phyloP scores from a whole-genome alignment of 2,797 vertebrate species.

The Craterocephalus amniculus region DNA sequence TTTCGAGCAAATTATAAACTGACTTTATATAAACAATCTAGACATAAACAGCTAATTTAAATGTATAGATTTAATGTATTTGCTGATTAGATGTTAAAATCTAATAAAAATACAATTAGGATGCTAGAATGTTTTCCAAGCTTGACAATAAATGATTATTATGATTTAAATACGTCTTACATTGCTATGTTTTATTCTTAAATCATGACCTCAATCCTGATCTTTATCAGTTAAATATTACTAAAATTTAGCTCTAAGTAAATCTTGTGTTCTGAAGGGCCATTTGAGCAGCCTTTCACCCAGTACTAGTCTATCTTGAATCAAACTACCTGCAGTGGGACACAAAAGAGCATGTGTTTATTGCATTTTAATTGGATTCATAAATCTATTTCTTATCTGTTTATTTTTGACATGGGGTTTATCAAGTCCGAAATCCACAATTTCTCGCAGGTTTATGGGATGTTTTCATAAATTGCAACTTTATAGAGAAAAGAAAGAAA shows the following conservation, averaged over 20 bases:
- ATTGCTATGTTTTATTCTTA: background rate
- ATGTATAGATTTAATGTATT: background rate
- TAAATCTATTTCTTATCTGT: background rate
- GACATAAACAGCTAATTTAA: background rate
- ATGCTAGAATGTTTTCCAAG: background rate
- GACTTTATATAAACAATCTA: slow-evolving; percentile 10
- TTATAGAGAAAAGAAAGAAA: background rate
- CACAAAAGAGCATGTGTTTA: background rate
- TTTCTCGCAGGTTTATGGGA: background rate
- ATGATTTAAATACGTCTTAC: background rate
- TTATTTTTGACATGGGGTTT: background rate
- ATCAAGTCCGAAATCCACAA: background rate
- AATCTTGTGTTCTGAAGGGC: background rate
- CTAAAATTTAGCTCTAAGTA: background rate
- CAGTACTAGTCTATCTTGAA: background rate
- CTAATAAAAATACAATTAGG: background rate
- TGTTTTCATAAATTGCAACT: background rate
- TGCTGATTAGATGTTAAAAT: background rate
- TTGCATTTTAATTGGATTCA: background rate
- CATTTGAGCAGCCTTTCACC: background rate
- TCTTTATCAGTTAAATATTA: background rate
- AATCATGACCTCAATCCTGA: background rate
- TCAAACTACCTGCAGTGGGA: background rate
- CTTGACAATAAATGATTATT: background rate
- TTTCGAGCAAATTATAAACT: background rate